Evolutionary conservation across 1,140 invertebrate genomes (phyloP).

Genomic region (Drosophila pseudoananassae): DNA sequence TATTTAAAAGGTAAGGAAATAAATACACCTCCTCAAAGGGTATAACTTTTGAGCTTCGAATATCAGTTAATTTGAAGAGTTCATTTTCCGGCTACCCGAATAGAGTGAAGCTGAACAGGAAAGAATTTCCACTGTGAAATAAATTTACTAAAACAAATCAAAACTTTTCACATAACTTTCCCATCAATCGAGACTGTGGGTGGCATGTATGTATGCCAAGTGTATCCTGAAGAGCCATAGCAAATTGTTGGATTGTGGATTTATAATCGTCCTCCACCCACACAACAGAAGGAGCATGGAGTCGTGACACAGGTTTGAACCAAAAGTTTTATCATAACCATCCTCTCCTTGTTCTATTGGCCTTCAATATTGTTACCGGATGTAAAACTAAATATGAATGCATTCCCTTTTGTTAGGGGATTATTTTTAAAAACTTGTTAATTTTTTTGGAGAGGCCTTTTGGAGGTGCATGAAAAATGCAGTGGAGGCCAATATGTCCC

Average conservation of each 20-base stretch:
- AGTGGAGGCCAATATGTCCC: too few relatives aligned
- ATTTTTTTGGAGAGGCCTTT: too few relatives aligned
- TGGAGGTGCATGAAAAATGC: too few relatives aligned
- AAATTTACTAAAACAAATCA: constrained; percentile 80
- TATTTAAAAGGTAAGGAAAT: not conserved
- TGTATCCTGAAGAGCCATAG: constrained; percentile 49
- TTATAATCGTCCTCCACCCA: constrained; percentile 35
- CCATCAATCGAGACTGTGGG: constrained; percentile 53
- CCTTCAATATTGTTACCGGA: not conserved
- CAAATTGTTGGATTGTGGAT: constrained; percentile 57
- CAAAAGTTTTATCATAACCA: constrained; percentile 58
- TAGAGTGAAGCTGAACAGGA: constrained; percentile 1
- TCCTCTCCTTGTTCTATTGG: constrained; percentile 35
- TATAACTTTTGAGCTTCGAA: constrained; percentile 50
- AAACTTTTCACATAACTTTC: constrained; percentile 80
- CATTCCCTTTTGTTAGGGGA: too few relatives aligned
- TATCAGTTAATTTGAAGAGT: constrained; percentile 69
- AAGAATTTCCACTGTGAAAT: constrained; percentile 62
- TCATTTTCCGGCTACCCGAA: constrained; percentile 27
- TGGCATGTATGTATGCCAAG: constrained; percentile 56
- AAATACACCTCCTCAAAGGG: not conserved
- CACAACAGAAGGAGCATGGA: not conserved
- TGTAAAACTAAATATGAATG: too few relatives aligned
- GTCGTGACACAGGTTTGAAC: constrained; percentile 47
- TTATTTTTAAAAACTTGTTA: too few relatives aligned